Percentiles rank a stretch among this genome's conserved stretches.
Conservation (phyloP, 2,888 invertebrate species). For the Lobophora halterata region DNA sequence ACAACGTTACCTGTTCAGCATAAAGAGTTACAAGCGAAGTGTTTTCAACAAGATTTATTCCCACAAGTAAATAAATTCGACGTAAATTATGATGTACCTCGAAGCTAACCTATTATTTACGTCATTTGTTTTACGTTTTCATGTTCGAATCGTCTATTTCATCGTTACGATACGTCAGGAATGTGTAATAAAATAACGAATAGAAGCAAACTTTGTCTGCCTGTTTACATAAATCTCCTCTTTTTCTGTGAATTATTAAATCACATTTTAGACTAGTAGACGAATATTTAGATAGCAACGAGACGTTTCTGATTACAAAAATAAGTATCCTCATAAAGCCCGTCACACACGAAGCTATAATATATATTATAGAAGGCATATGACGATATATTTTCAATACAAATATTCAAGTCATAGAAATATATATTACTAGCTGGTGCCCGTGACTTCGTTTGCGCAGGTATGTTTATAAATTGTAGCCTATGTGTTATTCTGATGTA, state of each 20-base stretch:
- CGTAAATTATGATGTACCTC: slow-evolving; percentile 35
- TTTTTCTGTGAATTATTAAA: slow-evolving; percentile 21
- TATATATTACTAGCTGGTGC: too few species aligned
- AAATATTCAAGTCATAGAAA: too few species aligned
- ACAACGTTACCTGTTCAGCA: slow-evolving; percentile 35
- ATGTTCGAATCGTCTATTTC: slow-evolving; percentile 27
- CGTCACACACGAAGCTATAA: too few species aligned
- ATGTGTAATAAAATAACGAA: slow-evolving; percentile 25
- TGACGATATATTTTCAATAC: too few species aligned
- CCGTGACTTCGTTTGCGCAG: too few species aligned
- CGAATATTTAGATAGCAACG: slow-evolving; percentile 2
- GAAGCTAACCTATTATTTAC: slow-evolving; percentile 32
- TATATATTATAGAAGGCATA: too few species aligned
- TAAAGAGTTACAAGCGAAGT: slow-evolving; percentile 37
- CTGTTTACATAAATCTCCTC: slow-evolving; percentile 30
- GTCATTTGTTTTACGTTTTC: slow-evolving; percentile 35
- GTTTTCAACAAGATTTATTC: slow-evolving; percentile 43
- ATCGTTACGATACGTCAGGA: slow-evolving; percentile 10
- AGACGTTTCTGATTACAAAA: background rate
- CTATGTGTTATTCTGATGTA: too few species aligned
- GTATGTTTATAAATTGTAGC: too few species aligned
- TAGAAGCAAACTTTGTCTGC: slow-evolving; percentile 17
- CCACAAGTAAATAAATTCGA: slow-evolving; percentile 40
- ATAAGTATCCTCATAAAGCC: too few species aligned
- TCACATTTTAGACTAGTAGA: slow-evolving; percentile 13